Evolutionary conservation across 2,113 vertebrate species (phyloP).

Genomic region (Struthidea cinerea): DNA sequence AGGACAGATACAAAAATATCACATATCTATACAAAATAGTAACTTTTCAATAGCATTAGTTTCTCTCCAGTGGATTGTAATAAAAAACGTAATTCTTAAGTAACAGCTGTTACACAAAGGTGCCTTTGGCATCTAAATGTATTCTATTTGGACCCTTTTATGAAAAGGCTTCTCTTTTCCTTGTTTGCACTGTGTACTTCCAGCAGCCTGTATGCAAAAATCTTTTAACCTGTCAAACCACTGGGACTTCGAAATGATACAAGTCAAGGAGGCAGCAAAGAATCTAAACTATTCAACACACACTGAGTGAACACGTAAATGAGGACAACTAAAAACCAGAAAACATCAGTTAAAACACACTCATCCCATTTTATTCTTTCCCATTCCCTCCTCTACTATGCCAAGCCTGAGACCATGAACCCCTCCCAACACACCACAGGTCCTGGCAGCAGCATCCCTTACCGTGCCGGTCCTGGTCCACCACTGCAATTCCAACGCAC

Average conservation of each 20-base stretch:
- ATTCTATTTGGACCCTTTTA: background rate
- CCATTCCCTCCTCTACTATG: background rate
- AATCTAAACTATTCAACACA: background rate
- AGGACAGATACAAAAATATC: background rate
- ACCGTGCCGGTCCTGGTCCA: background rate
- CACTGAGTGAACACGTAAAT: background rate
- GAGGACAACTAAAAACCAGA: background rate
- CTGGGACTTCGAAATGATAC: background rate
- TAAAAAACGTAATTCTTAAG: background rate
- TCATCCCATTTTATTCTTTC: background rate
- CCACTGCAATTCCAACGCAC: background rate
- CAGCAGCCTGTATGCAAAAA: background rate
- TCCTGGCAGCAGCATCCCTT: background rate
- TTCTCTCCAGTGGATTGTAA: background rate
- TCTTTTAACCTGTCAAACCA: background rate
- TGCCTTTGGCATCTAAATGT: background rate
- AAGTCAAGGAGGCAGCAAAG: background rate
- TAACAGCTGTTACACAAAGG: background rate
- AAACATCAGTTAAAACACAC: background rate
- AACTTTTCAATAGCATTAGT: background rate
- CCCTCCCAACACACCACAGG: fast-evolving
- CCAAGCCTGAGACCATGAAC: background rate
- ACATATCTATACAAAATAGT: background rate
- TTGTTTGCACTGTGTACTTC: background rate
- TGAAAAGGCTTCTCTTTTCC: background rate